Conservation (phyloP, 2,113 vertebrate species). For the Neogale vison region DNA sequence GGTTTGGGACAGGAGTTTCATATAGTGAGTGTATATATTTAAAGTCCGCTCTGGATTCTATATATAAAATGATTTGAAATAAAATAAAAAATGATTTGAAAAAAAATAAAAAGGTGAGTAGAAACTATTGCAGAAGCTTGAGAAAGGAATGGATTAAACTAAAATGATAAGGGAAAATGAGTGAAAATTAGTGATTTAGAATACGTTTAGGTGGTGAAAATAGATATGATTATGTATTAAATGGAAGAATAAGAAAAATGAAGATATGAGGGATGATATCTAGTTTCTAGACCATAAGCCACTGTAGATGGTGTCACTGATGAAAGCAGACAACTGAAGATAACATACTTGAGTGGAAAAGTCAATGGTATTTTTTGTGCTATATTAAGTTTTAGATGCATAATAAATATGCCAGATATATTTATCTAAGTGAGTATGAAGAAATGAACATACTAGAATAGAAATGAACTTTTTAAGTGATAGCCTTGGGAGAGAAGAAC, state of each 20-base stretch:
- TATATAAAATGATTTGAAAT: neutral
- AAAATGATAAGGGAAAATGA: neutral
- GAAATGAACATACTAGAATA: neutral
- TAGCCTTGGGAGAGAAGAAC: neutral
- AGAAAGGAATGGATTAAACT: neutral
- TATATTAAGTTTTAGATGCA: neutral
- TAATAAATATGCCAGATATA: neutral
- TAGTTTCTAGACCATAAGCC: neutral
- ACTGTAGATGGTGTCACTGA: neutral
- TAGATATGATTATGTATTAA: neutral
- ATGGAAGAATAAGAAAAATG: neutral
- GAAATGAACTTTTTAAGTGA: neutral
- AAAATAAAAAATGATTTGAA: too few relatives aligned
- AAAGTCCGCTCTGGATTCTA: neutral
- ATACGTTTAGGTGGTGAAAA: neutral
- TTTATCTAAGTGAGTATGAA: neutral
- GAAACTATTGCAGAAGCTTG: neutral
- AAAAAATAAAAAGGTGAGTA: neutral
- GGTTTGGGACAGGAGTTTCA: neutral
- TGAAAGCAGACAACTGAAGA: neutral
- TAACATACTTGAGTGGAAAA: neutral
- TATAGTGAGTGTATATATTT: neutral
- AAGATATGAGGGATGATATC: neutral
- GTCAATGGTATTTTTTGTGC: neutral
- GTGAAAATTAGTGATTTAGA: neutral